Percentiles rank a stretch among this genome's conserved stretches.
phyloP scores from a whole-genome alignment of 2,113 vertebrate genomes.

The Microcebus griseorufus region DNA sequence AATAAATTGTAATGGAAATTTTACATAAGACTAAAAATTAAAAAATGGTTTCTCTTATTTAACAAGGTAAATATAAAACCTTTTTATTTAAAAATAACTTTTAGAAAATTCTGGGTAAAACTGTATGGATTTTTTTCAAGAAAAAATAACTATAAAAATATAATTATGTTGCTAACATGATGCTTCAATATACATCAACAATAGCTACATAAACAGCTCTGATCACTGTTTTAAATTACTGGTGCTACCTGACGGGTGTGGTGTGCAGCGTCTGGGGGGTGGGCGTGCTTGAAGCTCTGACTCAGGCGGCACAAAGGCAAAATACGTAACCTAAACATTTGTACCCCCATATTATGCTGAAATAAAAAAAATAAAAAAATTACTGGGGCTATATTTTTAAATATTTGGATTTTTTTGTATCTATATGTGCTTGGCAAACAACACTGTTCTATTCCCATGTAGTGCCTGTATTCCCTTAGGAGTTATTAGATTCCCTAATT shows the following conservation, averaged over 20 bases:
- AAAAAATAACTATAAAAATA: background rate
- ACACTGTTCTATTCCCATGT: background rate
- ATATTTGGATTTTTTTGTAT: background rate
- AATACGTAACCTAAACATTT: no score
- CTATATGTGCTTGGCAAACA: background rate
- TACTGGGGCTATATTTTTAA: background rate
- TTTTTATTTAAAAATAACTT: background rate
- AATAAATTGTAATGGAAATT: background rate
- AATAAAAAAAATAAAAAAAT: background rate
- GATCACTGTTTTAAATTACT: background rate
- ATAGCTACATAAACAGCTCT: background rate
- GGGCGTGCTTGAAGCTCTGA: no score
- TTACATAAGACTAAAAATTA: background rate
- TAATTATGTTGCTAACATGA: background rate
- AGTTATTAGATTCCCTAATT: background rate
- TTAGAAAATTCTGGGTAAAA: background rate
- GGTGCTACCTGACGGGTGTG: no score
- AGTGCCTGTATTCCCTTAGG: background rate
- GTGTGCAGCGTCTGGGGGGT: no score
- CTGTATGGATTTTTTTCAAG: background rate
- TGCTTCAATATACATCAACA: background rate
- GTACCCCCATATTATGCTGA: no score
- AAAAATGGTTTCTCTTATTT: background rate
- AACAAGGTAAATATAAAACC: background rate
- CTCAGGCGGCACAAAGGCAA: no score